Conservation (phyloP, 1,140 invertebrate genomes). For the Stratiolaelaps scimitus region DNA sequence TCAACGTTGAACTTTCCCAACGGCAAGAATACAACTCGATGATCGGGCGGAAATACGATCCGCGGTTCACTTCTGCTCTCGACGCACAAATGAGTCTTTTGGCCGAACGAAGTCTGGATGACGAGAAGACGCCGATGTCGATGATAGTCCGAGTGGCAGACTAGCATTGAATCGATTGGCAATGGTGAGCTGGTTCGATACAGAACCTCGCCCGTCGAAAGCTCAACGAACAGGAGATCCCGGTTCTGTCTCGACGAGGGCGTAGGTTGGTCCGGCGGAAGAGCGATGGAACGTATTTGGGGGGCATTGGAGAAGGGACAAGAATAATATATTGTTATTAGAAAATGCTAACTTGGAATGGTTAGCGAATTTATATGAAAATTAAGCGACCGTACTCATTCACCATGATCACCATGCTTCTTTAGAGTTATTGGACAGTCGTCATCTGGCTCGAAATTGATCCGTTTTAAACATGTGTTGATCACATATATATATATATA, state of each 20-base stretch:
- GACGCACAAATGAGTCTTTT: slow-evolving; percentile 20
- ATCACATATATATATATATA: no score
- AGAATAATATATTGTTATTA: no score
- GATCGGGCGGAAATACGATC: slow-evolving; percentile 7
- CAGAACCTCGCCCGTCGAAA: neutral
- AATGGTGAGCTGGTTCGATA: slow-evolving; percentile 5
- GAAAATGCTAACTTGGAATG: no score
- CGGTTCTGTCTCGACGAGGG: slow-evolving; percentile 1
- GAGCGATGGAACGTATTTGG: no score
- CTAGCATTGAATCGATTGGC: neutral
- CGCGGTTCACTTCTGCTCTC: slow-evolving; percentile 8
- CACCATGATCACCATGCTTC: no score
- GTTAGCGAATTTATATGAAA: no score
- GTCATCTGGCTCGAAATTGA: no score
- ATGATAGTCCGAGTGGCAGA: slow-evolving; percentile 7
- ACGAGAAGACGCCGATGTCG: neutral
- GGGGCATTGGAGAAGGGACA: no score
- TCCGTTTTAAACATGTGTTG: no score
- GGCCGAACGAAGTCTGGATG: neutral
- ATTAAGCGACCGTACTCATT: no score
- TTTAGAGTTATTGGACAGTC: no score
- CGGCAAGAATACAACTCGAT: slow-evolving; percentile 10
- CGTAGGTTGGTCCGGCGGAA: no score
- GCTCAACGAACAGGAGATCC: slow-evolving; percentile 3
- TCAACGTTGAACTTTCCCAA: slow-evolving; percentile 11